These are phyloP conservation scores for Nasonia vitripennis DNA, from an alignment of 1,140 invertebrate genomes.

Conservation along the genomic window DNA sequence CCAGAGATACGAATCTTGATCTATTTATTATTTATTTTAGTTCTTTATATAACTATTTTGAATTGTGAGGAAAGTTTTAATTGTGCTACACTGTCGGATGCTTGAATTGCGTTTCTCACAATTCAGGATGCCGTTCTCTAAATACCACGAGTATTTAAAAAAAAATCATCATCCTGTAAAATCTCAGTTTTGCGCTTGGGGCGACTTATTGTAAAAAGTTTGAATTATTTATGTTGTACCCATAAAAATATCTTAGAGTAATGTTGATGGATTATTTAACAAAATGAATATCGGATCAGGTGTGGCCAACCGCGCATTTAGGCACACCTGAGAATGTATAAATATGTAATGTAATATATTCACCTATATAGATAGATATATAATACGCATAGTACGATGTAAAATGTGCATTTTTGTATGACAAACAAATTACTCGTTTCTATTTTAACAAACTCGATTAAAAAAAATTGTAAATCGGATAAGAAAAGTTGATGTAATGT, in stretches of 20 bases:
- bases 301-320: conserved; percentile 56
- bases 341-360: conserved; percentile 70
- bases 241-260: conserved; percentile 64
- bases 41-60: conserved; percentile 57
- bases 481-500: conserved; percentile 65
- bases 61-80: conserved; percentile 38
- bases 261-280: conserved; percentile 72
- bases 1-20: conserved; percentile 65
- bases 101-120: conserved; percentile 48
- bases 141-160: conserved; percentile 68
- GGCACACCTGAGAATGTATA: conserved; percentile 70
- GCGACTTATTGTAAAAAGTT: conserved; percentile 70
- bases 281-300: conserved; percentile 64
- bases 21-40: conserved; percentile 75
- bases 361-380: conserved; percentile 47
- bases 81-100: not conserved
- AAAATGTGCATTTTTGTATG: conserved; percentile 50
- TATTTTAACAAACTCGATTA: conserved; percentile 56
- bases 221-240: conserved; percentile 71
- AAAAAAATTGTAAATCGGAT: conserved; percentile 66
- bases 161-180: conserved; percentile 65
- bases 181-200: conserved; percentile 61
- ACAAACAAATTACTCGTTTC: conserved; percentile 52
- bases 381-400: conserved; percentile 54
- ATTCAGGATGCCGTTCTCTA: conserved; percentile 38